Evolutionary conservation across 1,140 invertebrate species (phyloP).

Genomic region (Calephelis nemesis): DNA sequence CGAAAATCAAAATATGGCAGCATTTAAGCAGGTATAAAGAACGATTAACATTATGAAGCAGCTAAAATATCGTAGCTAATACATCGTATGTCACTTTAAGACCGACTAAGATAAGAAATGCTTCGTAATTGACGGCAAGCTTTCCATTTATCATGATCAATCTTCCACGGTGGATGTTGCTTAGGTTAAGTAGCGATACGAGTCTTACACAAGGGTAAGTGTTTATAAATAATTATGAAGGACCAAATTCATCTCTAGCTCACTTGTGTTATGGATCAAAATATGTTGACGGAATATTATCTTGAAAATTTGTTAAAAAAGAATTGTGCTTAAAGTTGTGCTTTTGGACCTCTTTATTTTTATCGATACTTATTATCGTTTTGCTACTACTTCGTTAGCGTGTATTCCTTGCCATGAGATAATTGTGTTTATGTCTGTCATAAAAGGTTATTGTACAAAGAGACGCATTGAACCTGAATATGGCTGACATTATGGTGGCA

Average conservation of each 20-base stretch:
- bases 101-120: slow-evolving; percentile 29
- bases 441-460: too few species aligned
- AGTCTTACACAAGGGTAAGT: slow-evolving; percentile 27
- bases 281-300: not conserved
- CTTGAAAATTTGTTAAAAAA: not conserved
- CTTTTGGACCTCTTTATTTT: not conserved
- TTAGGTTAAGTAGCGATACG: slow-evolving; percentile 32
- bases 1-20: not conserved
- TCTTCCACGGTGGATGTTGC: slow-evolving; percentile 31
- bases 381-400: too few species aligned
- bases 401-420: too few species aligned
- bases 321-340: not conserved
- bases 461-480: too few species aligned
- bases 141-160: slow-evolving; percentile 41
- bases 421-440: too few species aligned
- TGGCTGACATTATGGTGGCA: too few species aligned
- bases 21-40: not conserved
- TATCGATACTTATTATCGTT: too few species aligned
- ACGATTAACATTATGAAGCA: slow-evolving; percentile 15
- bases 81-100: slow-evolving; percentile 22
- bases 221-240: slow-evolving; percentile 16
- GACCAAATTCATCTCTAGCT: not conserved
- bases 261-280: not conserved
- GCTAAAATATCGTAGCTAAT: slow-evolving; percentile 14
- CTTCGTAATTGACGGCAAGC: slow-evolving; percentile 29